A percentile compares a stretch with the other conserved stretches of the same genome.
Conservation (phyloP, 1,140 invertebrate species). For the Pristionchus pacificus region DNA sequence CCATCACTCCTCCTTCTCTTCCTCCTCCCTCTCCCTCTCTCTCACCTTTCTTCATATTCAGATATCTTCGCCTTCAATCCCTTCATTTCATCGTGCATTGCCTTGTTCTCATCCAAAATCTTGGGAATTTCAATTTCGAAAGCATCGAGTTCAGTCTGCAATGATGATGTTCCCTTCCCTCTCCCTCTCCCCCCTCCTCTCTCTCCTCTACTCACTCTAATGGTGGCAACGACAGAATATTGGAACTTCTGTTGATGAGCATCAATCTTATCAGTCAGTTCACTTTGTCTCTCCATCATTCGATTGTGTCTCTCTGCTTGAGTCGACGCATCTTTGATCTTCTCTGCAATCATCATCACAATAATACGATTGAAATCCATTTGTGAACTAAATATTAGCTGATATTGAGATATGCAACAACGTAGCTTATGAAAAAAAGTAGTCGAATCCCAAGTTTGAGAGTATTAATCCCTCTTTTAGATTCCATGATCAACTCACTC, state of each 20-base stretch:
- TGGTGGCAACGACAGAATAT: too few species aligned
- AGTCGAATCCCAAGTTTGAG: too few species aligned
- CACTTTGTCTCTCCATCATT: neutral
- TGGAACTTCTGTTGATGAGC: too few species aligned
- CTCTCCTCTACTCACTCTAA: too few species aligned
- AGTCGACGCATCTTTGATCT: slow-evolving; percentile 10
- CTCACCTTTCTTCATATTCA: slow-evolving; percentile 11
- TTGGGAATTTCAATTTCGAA: slow-evolving; percentile 16
- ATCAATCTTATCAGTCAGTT: too few species aligned
- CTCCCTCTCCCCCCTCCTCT: too few species aligned
- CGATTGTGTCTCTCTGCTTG: too few species aligned
- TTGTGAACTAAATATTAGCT: too few species aligned
- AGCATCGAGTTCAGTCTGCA: slow-evolving; percentile 2
- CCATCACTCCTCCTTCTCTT: neutral
- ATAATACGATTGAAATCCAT: neutral
- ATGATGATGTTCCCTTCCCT: neutral
- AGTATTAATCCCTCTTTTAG: too few species aligned
- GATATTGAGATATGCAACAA: too few species aligned
- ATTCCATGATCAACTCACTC: neutral
- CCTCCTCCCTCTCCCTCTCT: neutral
- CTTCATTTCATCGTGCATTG: slow-evolving; percentile 12
- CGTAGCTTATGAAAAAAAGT: too few species aligned
- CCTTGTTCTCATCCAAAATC: slow-evolving; percentile 10
- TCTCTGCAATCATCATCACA: neutral
- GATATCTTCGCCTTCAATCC: slow-evolving; percentile 17